Evolutionary conservation across 2,888 invertebrate species (phyloP).

Genomic region (Aporophyla nigra): DNA sequence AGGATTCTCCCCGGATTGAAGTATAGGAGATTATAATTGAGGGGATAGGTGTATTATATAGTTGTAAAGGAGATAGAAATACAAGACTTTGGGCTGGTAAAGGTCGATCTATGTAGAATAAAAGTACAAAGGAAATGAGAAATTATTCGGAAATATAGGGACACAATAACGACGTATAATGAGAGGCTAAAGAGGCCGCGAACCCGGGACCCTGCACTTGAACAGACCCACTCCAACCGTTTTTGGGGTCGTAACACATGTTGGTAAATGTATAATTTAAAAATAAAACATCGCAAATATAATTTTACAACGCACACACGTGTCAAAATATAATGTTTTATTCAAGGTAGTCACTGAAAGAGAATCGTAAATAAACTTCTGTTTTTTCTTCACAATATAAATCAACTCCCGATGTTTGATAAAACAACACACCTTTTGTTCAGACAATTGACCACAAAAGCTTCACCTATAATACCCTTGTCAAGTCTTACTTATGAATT

Average conservation of each 20-base stretch:
- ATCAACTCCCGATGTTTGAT: conserved; percentile 33
- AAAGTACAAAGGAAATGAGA: background rate
- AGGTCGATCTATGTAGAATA: background rate
- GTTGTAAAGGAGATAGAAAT: background rate
- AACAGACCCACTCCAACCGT: conserved; percentile 21
- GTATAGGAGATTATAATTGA: no score
- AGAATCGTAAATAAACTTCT: conserved; percentile 36
- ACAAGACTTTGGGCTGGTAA: background rate
- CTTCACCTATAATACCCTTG: conserved; percentile 55
- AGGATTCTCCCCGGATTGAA: background rate
- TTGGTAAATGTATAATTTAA: background rate
- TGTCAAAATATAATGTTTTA: conserved; percentile 47
- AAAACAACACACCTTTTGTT: conserved; percentile 43
- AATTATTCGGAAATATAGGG: background rate
- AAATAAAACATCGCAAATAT: conserved; percentile 11
- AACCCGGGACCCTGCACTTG: conserved; percentile 48
- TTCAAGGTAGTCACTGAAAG: conserved; percentile 27
- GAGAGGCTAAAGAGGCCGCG: conserved; percentile 16
- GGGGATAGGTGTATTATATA: no score
- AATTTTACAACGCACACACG: conserved; percentile 27
- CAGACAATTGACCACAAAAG: conserved; percentile 50
- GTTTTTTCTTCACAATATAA: conserved; percentile 39
- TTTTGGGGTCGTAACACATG: conserved; percentile 17
- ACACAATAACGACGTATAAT: conserved; percentile 20
- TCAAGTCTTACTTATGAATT: conserved; percentile 63